Evolutionary conservation across 2,113 vertebrate genomes (phyloP).

Genomic region (Saccopteryx leptura): DNA sequence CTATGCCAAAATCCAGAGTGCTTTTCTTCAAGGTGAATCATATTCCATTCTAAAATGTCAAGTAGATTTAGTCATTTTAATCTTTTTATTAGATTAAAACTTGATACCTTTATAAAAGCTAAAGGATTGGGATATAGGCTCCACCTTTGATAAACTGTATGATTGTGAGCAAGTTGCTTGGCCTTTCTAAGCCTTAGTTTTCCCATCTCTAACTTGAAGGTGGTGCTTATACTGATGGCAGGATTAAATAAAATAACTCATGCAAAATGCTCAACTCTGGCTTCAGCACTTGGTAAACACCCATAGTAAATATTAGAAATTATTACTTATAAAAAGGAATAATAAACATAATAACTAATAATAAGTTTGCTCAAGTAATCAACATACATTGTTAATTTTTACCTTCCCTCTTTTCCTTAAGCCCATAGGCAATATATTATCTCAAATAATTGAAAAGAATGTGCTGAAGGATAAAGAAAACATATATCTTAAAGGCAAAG

Average conservation of each 20-base stretch:
- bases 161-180: background rate
- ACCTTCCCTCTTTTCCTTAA: conserved; percentile 51
- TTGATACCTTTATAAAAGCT: conserved; percentile 58
- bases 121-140: conserved; percentile 18
- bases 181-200: conserved; percentile 39
- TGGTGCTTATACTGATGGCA: background rate
- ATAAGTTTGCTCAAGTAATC: conserved; percentile 48
- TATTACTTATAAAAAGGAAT: conserved; percentile 36
- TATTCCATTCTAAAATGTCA: conserved; percentile 55
- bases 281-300: background rate
- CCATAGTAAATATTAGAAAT: conserved; percentile 9
- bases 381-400: conserved; percentile 58
- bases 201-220: background rate
- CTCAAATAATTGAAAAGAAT: conserved; percentile 62
- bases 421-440: conserved; percentile 50
- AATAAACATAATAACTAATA: conserved; percentile 38
- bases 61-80: conserved; percentile 65
- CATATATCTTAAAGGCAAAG: conserved; percentile 49
- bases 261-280: background rate
- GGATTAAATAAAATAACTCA: background rate
- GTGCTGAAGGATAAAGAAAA: conserved; percentile 3
- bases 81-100: conserved; percentile 69
- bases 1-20: conserved; percentile 67
- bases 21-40: conserved; percentile 73
- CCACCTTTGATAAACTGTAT: background rate